A percentile compares a stretch with the other conserved stretches of the same genome.
Conservation (phyloP, 2,113 vertebrate species). For the Cardinalis cardinalis region DNA sequence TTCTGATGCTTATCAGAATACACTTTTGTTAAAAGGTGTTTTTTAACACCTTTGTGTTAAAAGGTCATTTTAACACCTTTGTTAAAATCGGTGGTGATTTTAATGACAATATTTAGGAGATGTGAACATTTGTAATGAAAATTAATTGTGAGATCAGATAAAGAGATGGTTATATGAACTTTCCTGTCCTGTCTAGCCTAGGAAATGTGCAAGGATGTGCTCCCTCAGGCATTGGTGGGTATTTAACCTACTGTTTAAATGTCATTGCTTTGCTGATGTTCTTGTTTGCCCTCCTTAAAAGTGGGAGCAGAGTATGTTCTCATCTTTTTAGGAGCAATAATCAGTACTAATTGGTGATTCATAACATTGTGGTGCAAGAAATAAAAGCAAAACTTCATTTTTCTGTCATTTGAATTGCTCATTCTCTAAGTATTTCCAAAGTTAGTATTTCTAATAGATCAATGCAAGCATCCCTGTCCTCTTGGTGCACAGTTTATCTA, state of each 20-base stretch:
- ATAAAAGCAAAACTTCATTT: neutral
- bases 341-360: neutral
- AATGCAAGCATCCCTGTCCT: neutral
- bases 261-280: neutral
- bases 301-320: neutral
- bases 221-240: neutral
- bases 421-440: neutral
- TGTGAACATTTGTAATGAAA: neutral
- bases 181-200: neutral
- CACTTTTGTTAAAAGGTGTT: neutral
- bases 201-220: neutral
- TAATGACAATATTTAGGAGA: neutral
- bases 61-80: neutral
- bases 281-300: neutral
- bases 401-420: neutral
- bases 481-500: neutral
- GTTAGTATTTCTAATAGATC: neutral
- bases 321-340: neutral
- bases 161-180: neutral
- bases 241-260: conserved; percentile 28
- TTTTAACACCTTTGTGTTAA: no score
- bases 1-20: neutral
- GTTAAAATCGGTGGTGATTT: neutral
- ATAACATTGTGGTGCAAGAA: neutral
- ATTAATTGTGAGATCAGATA: neutral